Evolutionary conservation across 2,888 invertebrate species (phyloP).

Genomic region (Caenorhabditis imperialis): DNA sequence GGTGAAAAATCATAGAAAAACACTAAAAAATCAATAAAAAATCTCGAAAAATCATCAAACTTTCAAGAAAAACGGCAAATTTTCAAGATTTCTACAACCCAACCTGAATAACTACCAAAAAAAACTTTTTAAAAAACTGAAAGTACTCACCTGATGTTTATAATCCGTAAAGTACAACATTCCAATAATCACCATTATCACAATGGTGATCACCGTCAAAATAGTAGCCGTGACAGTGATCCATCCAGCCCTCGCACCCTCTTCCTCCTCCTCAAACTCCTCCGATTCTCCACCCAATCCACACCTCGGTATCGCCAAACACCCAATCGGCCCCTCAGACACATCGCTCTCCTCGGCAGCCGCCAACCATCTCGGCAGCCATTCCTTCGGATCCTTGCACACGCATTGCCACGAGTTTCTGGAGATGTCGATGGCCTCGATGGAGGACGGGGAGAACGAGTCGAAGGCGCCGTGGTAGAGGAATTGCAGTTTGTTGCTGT

Average conservation of each 20-base stretch:
- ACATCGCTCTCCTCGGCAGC: slow-evolving; percentile 66
- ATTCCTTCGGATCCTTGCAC: slow-evolving; percentile 69
- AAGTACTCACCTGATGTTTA: slow-evolving; percentile 35
- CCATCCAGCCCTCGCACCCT: slow-evolving; percentile 63
- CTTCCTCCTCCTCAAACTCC: slow-evolving; percentile 29
- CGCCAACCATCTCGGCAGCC: slow-evolving; percentile 74
- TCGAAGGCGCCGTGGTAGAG: slow-evolving; percentile 72
- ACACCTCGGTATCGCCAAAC: slow-evolving; percentile 56
- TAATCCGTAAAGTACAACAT: slow-evolving; percentile 74
- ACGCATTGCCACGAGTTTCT: slow-evolving; percentile 75
- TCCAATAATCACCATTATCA: slow-evolving; percentile 71
- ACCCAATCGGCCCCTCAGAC: slow-evolving; percentile 60
- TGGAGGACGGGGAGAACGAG: slow-evolving; percentile 58
- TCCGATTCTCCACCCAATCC: slow-evolving; percentile 18
- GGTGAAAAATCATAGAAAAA: too few species aligned
- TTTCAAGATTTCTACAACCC: background rate
- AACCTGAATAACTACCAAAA: background rate
- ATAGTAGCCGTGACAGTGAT: slow-evolving; percentile 74
- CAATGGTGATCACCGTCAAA: slow-evolving; percentile 69
- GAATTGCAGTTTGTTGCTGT: slow-evolving; percentile 73
- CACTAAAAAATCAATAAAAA: background rate
- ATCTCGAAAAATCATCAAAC: background rate
- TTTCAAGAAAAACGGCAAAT: background rate
- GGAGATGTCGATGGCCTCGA: slow-evolving; percentile 74
- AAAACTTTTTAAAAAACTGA: too few species aligned